Base-by-base conservation (phyloP, 2,888 invertebrate genomes). In the Cheilosia impressa region DNA sequence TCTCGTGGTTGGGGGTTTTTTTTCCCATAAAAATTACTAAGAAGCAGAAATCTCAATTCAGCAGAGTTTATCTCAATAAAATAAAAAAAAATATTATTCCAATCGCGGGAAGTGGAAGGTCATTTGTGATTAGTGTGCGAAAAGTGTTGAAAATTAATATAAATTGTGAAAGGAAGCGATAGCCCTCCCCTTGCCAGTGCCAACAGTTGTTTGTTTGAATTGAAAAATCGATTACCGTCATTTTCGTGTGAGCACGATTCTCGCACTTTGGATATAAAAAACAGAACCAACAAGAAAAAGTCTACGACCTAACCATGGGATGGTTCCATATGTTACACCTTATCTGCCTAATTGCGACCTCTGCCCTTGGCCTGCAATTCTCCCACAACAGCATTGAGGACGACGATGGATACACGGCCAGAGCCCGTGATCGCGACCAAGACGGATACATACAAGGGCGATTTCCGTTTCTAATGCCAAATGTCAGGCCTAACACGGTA, bases 401-500 rank as follows among this genome's bases (percentile, higher is more conserved):
- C 24, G 81, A 81, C n/a, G 52, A 72, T 22, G 58, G 41, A 63
- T 53, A 65, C 53, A 53, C 58, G 38, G 41, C 55, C 47, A 52
- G 38, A 43, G 68, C 27, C 58, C 72, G 52, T 63, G 68, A 83
- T 78, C 69, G 79, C 43, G 72, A 81, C n/a, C 62, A 50, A 43
- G 60, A 65, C 17, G 84, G 71, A 55, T 88, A 87, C 75, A 73
- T 71, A 53, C 81, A 76, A 41, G 91, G 90, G 71, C 94, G 94
- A 83, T 97, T 95, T 90, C 94, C 96, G 76, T 93, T 97, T 88
- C 93, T 96, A 24, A 97, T 97, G 97, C 97, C 97, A 82, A 95
- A 96, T 92, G 96, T 97, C 68, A 94, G 93, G 90, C 97, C 97
- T 31, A 94, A 95, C 89, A 94, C 93, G 93, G 97, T 97, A 93